These are phyloP conservation scores for Diloba caeruleocephala DNA, from an alignment of 2,888 invertebrate species.

Conservation along the genomic window DNA sequence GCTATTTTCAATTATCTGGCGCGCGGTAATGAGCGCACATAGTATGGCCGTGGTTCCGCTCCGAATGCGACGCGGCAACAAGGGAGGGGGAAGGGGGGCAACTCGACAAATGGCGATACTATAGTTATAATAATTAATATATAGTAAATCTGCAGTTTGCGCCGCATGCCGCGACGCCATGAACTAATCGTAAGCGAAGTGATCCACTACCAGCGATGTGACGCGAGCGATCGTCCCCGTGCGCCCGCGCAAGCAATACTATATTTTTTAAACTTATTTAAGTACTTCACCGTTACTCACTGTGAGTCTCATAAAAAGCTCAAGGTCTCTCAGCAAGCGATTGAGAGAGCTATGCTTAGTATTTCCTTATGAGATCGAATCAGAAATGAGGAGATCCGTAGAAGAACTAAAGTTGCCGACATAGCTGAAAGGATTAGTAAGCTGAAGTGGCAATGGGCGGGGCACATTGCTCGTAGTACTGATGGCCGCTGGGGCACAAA, in stretches of 20 bases:
- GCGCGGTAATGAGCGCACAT: conserved; percentile 65
- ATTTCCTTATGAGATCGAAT: too few species aligned
- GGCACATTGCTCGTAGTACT: too few species aligned
- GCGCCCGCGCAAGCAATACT: not conserved
- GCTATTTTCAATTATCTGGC: conserved; percentile 68
- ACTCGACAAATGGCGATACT: conserved; percentile 19
- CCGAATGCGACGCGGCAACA: conserved; percentile 24
- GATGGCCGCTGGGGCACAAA: too few species aligned
- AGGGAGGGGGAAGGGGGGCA: not conserved
- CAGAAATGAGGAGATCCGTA: too few species aligned
- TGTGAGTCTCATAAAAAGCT: too few species aligned
- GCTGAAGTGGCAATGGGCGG: too few species aligned
- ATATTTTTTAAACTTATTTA: conserved; percentile 1
- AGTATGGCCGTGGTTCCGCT: conserved; percentile 52
- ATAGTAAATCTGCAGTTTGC: conserved; percentile 3
- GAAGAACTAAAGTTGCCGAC: too few species aligned
- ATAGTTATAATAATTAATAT: conserved; percentile 5
- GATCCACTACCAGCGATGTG: not conserved
- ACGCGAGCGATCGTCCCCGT: not conserved
- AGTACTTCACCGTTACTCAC: too few species aligned
- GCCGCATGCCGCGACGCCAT: conserved; percentile 17
- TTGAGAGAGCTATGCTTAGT: too few species aligned
- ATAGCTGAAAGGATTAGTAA: too few species aligned
- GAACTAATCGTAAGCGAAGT: conserved; percentile 15
- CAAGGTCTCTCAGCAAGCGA: too few species aligned